Evolutionary conservation across 2,113 vertebrate genomes (phyloP), one percentile per base, ranked within the genome.

Genomic region (Crotalus tigris): DNA sequence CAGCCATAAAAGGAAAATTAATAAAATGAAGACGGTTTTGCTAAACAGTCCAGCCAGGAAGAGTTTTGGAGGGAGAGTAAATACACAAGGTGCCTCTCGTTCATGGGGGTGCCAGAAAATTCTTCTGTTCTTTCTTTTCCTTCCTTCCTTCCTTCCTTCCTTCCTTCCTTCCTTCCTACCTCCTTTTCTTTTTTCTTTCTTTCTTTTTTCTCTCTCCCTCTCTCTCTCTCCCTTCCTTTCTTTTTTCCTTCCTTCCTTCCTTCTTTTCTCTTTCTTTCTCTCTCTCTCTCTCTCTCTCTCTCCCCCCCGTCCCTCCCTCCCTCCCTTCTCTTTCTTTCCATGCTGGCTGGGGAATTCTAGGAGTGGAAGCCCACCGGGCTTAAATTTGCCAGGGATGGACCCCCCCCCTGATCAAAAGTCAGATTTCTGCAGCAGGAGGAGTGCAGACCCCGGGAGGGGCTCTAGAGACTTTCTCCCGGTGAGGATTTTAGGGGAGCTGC

Each of bases 211-310:
- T 8, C 49, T 8, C 6, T 61, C 58, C 12, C 10, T 81, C 29
- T 33, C 2, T 13, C 44, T 44, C 44, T 4, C 44, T 44, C 44
- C 3, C 44, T 44, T 4, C 44, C 75, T 85, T 11, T 29, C n/a
- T 5, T 13, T 39, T 15, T 19, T n/a, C n/a, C 5, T 85, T 3
- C 33, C n/a, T 13, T 17, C 69, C 13, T 81, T 81, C 59, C 59
- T 64, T 24, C 59, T 3, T 61, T 12, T 23, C 59, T 61, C 1
- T 1, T 1, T 33, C 1, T 1, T 33, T 33, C 4, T 19, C 26
- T 24, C 1, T 7, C 0, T 33, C 12, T 3, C 1, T 3, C 15
- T 11, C 12, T 24, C 1, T 7, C 19, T 24, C 1, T 7, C 19
- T 33, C 39, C 15, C 3, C n/a, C 29, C 69, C 3, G 3, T 81